Conservation (phyloP, 2,797 vertebrate species). For the Petrocephalus schoutedeni region DNA sequence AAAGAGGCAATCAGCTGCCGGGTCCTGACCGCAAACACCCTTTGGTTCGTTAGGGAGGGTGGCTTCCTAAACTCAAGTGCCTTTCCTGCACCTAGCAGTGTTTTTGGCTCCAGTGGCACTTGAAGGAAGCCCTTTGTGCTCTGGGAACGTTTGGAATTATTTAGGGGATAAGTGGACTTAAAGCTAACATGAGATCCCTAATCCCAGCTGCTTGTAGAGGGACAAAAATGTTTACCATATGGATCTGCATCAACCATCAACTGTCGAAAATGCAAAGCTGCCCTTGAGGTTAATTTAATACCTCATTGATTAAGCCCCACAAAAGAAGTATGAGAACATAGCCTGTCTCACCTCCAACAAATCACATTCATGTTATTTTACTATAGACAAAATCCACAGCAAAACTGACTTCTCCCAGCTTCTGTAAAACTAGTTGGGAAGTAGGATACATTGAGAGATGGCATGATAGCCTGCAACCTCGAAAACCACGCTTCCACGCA, state of each 20-base stretch:
- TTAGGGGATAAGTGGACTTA: slow-evolving; percentile 13
- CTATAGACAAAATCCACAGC: background rate
- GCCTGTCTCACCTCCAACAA: background rate
- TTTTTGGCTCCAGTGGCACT: background rate
- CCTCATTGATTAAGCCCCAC: background rate
- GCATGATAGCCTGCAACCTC: background rate
- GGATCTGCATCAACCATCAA: background rate
- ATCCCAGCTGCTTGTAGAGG: background rate
- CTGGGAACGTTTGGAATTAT: background rate
- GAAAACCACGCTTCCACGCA: background rate
- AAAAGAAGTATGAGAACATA: background rate
- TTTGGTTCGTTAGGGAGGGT: background rate
- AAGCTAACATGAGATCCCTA: slow-evolving; percentile 20
- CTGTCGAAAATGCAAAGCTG: background rate
- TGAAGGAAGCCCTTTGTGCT: slow-evolving; percentile 14
- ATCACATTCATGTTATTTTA: slow-evolving; percentile 4
- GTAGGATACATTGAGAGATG: background rate
- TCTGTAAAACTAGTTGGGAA: background rate
- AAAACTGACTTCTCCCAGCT: background rate
- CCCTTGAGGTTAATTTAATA: background rate
- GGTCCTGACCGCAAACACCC: background rate
- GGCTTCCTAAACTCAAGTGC: slow-evolving; percentile 16
- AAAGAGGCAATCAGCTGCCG: background rate
- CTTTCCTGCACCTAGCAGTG: slow-evolving; percentile 14
- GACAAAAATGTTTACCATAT: background rate